Evolutionary conservation across 1,140 invertebrate species (phyloP), one percentile per base, ranked within the genome.

Genomic region (Drosophila sp.): DNA sequence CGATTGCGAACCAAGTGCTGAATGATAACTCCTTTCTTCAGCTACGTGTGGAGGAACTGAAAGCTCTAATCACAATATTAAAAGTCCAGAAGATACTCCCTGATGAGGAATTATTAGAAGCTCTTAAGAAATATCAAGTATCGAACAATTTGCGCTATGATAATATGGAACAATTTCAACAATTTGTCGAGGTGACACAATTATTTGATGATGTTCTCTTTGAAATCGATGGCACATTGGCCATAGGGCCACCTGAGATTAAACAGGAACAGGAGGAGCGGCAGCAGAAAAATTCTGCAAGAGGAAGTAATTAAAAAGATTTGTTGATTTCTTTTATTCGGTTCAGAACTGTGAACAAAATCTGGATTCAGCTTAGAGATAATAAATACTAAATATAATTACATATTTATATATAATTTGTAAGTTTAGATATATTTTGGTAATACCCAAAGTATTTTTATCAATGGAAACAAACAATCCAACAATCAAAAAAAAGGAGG

Each of bases 181-280:
- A 73, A 23, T 83, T 84, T 38, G 76, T 83, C 6, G 60, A 79
- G 5, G 67, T 79, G 0, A 70, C 76, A 1, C 73, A 67, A 5
- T 17, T 80, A 0, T 75, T 85, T 35, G 57, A 23, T 0, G 7
- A 65, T 0, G 30, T 71, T 0, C 64, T 78, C 1, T 84, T 82
- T 41, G 76, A 63, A 1, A 29, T 63, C 3, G 76, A 84, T 56
- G 80, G 80, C 41, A 79, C 72, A 1, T 44, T 78, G 32, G 41
- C 50, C 3, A 1, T 78, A 3, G 17, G 17, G 0, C 41, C 17
- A 11, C n/a, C 25, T n/a, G 32, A 23, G 8, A 25, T 17, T 1
- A 11, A 27, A 0, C 7, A 54, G 5, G 4, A 23, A 3, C 3
- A 1, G 11, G 17, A 2, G 8, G 11, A 2, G 23, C 32, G 10